Percentiles rank a stretch among this genome's conserved stretches.
Conservation (phyloP, 1,140 invertebrate species). For the Melitaea cinxia region DNA sequence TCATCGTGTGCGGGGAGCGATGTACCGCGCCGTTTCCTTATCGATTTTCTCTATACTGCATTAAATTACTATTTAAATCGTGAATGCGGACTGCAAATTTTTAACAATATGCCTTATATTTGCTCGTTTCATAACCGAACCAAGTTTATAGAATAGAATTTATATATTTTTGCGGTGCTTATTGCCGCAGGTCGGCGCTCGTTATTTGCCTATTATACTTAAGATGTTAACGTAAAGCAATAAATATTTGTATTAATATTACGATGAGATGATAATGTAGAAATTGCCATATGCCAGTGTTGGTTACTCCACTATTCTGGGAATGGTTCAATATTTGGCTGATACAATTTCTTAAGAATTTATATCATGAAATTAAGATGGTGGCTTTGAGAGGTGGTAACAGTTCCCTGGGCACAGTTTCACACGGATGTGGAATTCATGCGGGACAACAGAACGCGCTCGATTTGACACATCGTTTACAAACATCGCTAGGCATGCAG, state of each 20-base stretch:
- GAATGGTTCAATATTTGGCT: constrained; percentile 78
- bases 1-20: constrained; percentile 49
- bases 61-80: constrained; percentile 75
- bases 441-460: constrained; percentile 52
- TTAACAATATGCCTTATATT: constrained; percentile 56
- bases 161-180: constrained; percentile 30
- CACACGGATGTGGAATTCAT: constrained; percentile 54
- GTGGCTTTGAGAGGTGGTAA: constrained; percentile 67
- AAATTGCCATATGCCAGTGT: constrained; percentile 61
- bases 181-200: constrained; percentile 18
- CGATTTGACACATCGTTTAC: constrained; percentile 51
- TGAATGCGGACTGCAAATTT: constrained; percentile 70
- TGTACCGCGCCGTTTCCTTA: constrained; percentile 73
- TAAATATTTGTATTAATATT: constrained; percentile 32
- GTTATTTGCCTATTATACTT: constrained; percentile 24
- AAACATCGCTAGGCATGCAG: constrained; percentile 37
- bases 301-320: constrained; percentile 68
- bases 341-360: constrained; percentile 68
- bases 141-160: constrained; percentile 23
- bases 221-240: constrained; percentile 34
- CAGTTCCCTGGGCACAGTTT: constrained; percentile 54
- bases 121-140: constrained; percentile 38
- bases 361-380: constrained; percentile 78
- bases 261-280: constrained; percentile 47
- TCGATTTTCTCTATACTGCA: constrained; percentile 80